Percentiles rank a stretch among this genome's conserved stretches.
These are phyloP conservation scores for Caenorhabditis sp. DNA, from an alignment of 2,888 invertebrate species.

Conservation along the genomic window DNA sequence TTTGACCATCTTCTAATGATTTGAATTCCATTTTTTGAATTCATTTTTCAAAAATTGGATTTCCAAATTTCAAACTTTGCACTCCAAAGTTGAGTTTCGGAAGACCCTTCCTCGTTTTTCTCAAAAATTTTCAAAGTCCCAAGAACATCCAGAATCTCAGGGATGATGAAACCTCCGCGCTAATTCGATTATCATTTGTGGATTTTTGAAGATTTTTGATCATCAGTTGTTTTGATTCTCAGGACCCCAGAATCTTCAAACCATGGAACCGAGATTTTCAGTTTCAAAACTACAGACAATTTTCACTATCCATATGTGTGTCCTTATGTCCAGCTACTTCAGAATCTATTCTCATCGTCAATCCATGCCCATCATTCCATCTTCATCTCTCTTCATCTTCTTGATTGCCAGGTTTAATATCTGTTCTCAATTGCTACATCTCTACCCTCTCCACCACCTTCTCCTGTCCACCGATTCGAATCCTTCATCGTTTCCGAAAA, in stretches of 20 bases:
- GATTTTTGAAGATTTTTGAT: neutral
- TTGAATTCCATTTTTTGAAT: too few relatives aligned
- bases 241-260: too few relatives aligned
- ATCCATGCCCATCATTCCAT: slow-evolving; percentile 3
- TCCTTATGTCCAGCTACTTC: neutral
- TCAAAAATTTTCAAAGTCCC: neutral
- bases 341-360: too few relatives aligned
- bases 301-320: neutral
- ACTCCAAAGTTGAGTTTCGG: too few relatives aligned
- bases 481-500: neutral
- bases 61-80: too few relatives aligned
- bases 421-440: slow-evolving; percentile 42
- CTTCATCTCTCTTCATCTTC: neutral
- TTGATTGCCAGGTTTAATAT: slow-evolving; percentile 32
- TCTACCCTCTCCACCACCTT: neutral
- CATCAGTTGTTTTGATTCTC: too few relatives aligned
- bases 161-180: neutral
- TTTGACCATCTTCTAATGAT: too few relatives aligned
- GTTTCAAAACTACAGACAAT: too few relatives aligned
- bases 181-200: neutral
- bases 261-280: too few relatives aligned
- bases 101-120: too few relatives aligned
- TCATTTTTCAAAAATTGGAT: too few relatives aligned
- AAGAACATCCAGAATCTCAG: neutral
- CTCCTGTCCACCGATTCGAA: neutral